phyloP scores from a whole-genome alignment of 1,140 invertebrate species.

The Procambarus clarkii region DNA sequence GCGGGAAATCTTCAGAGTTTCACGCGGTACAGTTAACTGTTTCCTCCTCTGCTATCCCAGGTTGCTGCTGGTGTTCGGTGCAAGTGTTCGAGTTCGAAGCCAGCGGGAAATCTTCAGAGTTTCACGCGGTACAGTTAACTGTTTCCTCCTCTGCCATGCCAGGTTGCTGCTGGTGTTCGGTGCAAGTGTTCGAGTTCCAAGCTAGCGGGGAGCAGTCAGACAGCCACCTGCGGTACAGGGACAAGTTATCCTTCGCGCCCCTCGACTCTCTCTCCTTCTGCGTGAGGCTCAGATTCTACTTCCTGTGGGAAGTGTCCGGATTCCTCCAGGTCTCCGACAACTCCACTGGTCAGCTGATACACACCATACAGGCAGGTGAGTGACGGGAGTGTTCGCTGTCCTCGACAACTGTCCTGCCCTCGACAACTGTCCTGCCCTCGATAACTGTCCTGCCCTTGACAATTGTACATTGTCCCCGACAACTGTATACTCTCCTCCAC shows the following conservation, averaged over 20 bases:
- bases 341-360: constrained; percentile 14
- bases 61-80: not conserved
- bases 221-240: constrained; percentile 18
- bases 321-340: constrained; percentile 51
- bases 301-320: constrained; percentile 62
- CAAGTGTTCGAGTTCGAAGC: constrained; percentile 51
- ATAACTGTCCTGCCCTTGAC: not conserved
- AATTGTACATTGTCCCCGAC: too few relatives aligned
- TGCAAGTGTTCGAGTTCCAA: constrained; percentile 57
- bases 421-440: too few relatives aligned
- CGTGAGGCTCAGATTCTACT: constrained; percentile 56
- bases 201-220: constrained; percentile 43
- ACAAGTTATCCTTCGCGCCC: constrained; percentile 7
- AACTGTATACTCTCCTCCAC: too few relatives aligned
- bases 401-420: too few relatives aligned
- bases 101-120: constrained; percentile 34
- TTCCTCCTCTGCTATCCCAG: not conserved
- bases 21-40: not conserved
- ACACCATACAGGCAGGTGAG: constrained; percentile 57
- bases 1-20: constrained; percentile 36
- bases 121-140: not conserved
- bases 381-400: not conserved
- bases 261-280: constrained; percentile 50
- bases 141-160: not conserved
- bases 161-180: not conserved